Evolutionary conservation across 2,888 invertebrate genomes (phyloP), one percentile per base, ranked within the genome.

Genomic region (Brachyptera risi): DNA sequence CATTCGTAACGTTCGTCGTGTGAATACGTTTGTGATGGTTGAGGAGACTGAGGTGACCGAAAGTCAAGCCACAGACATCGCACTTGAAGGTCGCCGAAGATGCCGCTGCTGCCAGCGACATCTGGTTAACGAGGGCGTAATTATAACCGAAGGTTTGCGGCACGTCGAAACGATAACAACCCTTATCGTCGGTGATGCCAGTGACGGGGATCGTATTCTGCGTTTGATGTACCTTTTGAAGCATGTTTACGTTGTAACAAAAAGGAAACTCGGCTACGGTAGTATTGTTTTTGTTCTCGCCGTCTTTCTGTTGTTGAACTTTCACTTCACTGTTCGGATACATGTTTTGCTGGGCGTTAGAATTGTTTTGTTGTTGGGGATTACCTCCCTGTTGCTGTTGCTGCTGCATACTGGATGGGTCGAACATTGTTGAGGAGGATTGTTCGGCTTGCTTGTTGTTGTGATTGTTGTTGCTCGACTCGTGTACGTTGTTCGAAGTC

Each of bases 21-120:
- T 90, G 90, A 71, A 88, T 86, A 67, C 90, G 83, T 77, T 92
- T 92, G 74, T 92, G 92, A 70, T 92, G 90, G 76, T 90, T 91
- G n/a, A 92, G 76, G 61, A 91, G 74, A 50, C 88, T 84, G 65
- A 91, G 80, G 72, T 92, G 91, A 1, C 88, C 88, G 74, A 92
- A 92, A 81, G 90, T 90, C 63, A 91, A 78, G 47, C 91, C 91
- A 71, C 92, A 92, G 7, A 91, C 87, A 74, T 92, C 92, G 75
- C 92, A 92, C 76, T 92, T 92, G 73, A 90, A 92, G 68, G 90
- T 90, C 24, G 91, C 90, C 71, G 89, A 90, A 15, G 88, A 75
- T 1, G 76, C 75, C 59, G 78, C 76, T 0, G 71, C 69, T 5
- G 88, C 85, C 63, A 91, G 80, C 69, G 90, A 88, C 88, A 92